phyloP scores from a whole-genome alignment of 2,113 vertebrate genomes.

The Talpa occidentalis region DNA sequence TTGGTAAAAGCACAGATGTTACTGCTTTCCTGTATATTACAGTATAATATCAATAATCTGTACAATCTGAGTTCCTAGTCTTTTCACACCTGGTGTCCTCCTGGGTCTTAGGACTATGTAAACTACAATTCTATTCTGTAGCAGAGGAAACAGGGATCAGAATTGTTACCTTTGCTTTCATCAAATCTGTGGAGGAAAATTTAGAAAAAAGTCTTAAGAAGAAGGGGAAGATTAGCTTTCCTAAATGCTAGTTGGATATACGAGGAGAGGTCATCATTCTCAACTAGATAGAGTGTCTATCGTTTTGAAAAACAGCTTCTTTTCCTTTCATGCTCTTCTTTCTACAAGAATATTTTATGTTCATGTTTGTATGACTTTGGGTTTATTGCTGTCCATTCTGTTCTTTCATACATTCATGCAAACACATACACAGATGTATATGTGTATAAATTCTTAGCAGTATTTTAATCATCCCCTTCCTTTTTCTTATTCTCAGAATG shows the following conservation, averaged over 20 bases:
- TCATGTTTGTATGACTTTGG: neutral
- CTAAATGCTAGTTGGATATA: neutral
- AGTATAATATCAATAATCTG: neutral
- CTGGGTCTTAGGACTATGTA: neutral
- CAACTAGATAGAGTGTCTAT: neutral
- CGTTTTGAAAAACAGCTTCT: neutral
- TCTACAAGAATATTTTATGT: neutral
- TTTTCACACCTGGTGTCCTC: neutral
- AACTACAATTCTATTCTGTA: neutral
- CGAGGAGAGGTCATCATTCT: neutral
- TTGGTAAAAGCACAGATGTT: neutral
- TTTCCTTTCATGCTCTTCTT: neutral
- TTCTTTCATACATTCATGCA: neutral
- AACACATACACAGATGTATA: fast-evolving
- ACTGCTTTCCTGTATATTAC: neutral
- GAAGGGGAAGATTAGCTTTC: neutral
- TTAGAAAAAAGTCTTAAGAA: neutral
- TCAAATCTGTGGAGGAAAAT: neutral
- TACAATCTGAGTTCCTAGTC: neutral
- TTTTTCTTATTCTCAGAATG: neutral
- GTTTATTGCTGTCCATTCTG: neutral
- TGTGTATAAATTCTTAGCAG: neutral
- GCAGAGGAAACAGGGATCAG: neutral
- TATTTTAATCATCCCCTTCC: neutral
- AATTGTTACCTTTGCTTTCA: neutral